Evolutionary conservation across 2,888 invertebrate species (phyloP), one percentile per base, ranked within the genome.

Genomic region (Exocentrus adspersus): DNA sequence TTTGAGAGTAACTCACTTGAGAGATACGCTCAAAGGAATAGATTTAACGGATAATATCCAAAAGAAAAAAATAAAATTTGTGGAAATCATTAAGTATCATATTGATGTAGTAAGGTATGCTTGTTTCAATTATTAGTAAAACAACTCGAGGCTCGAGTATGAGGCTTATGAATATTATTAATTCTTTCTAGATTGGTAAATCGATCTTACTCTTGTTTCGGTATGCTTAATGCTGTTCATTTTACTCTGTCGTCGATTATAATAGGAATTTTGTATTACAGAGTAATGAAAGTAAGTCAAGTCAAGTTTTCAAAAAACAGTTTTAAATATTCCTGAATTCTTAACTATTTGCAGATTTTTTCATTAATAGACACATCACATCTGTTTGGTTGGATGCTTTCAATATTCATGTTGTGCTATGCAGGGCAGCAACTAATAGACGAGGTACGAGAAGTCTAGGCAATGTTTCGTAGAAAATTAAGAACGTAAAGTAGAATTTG

Each of bases 391-490:
- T 50, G 50, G 30, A 1, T 50, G 12, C 9, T 50, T 16, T 50
- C 30, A 6, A 14, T 50, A 30, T 9, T 9, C 7, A 16, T 30
- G 12, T 28, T 50, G 14, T 50, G 50, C 10, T 17, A 50, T 16
- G 16, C 50, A 5, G 30, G 50, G 16, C 50, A 50, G 20, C 28
- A 50, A 30, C 1, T 50, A 50, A 50, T 30, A 3, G 30, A 24
- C 30, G 50, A 50, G 50, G 50, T 50, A 28, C 0, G 30, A 2
- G 10, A n/a, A 32, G n/a, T 41, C 12, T 41, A 14, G n/a, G 7
- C n/a, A n/a, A n/a, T n/a, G n/a, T n/a, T n/a, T n/a, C n/a, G n/a
- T n/a, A n/a, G n/a, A n/a, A n/a, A n/a, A n/a, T n/a, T n/a, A n/a
- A n/a, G n/a, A n/a, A n/a, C n/a, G n/a, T n/a, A n/a, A n/a, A n/a